These are phyloP conservation scores for Cyclina sinensis DNA, from an alignment of 1,140 invertebrate genomes.

Conservation along the genomic window DNA sequence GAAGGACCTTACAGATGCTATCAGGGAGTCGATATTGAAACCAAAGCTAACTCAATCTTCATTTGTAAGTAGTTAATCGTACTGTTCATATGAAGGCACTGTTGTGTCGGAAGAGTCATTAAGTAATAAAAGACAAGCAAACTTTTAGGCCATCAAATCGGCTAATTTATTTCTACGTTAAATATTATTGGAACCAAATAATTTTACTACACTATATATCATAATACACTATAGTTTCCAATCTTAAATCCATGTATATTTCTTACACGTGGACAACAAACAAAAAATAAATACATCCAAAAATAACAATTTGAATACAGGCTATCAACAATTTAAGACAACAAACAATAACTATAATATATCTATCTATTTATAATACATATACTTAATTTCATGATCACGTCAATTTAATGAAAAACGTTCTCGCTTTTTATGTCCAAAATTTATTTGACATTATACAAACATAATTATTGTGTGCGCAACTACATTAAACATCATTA, in stretches of 20 bases:
- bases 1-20: no score
- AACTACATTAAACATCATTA: background rate
- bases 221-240: background rate
- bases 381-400: background rate
- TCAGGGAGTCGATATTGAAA: no score
- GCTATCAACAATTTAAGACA: background rate
- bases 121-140: no score
- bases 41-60: no score
- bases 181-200: background rate
- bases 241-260: background rate
- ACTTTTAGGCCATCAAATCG: background rate
- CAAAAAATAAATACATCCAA: constrained; percentile 19
- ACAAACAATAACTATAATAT: background rate
- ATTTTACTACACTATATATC: background rate
- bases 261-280: background rate
- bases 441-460: background rate
- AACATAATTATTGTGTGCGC: background rate
- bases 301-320: constrained; percentile 6
- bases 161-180: background rate
- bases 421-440: no score
- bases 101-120: no score
- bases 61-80: no score
- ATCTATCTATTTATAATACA: background rate
- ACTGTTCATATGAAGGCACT: no score
- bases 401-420: background rate